A percentile compares a stretch with the other conserved stretches of the same genome.
Evolutionary conservation across 2,888 invertebrate species (phyloP).

Genomic region (Hetaerina titia): DNA sequence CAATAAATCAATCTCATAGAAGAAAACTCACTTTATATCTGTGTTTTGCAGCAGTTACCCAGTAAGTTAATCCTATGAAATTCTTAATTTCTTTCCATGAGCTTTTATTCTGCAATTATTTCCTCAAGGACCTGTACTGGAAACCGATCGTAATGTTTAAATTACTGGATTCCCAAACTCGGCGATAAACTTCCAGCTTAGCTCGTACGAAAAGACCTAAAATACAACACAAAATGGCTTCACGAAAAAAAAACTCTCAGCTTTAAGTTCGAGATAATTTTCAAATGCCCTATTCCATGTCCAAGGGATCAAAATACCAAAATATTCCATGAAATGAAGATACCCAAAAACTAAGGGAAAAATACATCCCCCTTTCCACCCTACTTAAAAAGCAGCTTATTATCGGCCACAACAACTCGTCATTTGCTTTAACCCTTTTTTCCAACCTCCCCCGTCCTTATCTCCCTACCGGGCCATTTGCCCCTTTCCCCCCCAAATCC

Average conservation of each 20-base stretch:
- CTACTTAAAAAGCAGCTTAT: slow-evolving; percentile 32
- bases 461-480: slow-evolving; percentile 2
- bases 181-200: no score
- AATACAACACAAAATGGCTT: background rate
- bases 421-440: slow-evolving; percentile 16
- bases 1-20: no score
- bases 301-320: background rate
- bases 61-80: no score
- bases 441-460: background rate
- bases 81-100: no score
- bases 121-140: no score
- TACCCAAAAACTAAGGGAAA: background rate
- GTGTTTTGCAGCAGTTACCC: no score
- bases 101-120: no score
- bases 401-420: slow-evolving; percentile 37
- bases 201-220: background rate
- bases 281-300: background rate
- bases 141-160: no score
- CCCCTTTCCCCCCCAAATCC: background rate
- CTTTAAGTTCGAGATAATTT: background rate
- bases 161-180: no score
- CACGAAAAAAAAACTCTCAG: background rate
- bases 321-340: background rate
- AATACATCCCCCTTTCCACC: background rate
- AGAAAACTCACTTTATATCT: no score